These are phyloP conservation scores for Gymnopithys bicolor DNA, from an alignment of 2,797 vertebrate genomes.

Conservation along the genomic window DNA sequence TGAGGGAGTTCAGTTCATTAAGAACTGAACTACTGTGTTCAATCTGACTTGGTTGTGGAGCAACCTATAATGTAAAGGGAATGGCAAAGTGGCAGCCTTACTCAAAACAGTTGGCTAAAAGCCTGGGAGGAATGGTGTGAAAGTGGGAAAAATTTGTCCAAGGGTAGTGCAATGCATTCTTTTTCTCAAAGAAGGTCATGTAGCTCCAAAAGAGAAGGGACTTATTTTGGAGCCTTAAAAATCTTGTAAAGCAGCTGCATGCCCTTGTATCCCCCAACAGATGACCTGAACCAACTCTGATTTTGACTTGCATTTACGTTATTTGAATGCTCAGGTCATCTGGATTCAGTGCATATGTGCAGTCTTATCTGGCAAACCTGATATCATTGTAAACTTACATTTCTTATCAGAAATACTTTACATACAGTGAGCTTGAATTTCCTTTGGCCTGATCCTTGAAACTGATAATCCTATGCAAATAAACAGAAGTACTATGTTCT, in stretches of 20 bases:
- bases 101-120: background rate
- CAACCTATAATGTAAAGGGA: background rate
- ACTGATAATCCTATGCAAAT: background rate
- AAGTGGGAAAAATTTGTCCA: background rate
- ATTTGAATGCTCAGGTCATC: background rate
- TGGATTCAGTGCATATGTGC: background rate
- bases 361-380: background rate
- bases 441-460: background rate
- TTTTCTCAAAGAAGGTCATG: background rate
- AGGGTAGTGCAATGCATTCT: background rate
- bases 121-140: background rate
- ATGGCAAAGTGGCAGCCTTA: background rate
- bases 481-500: background rate
- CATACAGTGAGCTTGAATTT: background rate
- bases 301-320: background rate
- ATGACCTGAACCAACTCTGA: background rate
- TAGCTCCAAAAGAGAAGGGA: background rate
- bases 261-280: background rate
- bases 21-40: background rate
- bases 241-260: background rate
- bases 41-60: background rate
- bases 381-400: background rate
- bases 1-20: background rate
- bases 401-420: conserved; percentile 16
- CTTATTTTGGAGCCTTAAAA: background rate